A percentile compares a stretch with the other conserved stretches of the same genome.
phyloP scores from a whole-genome alignment of 2,797 vertebrate genomes.

The Aeoliscus strigatus region DNA sequence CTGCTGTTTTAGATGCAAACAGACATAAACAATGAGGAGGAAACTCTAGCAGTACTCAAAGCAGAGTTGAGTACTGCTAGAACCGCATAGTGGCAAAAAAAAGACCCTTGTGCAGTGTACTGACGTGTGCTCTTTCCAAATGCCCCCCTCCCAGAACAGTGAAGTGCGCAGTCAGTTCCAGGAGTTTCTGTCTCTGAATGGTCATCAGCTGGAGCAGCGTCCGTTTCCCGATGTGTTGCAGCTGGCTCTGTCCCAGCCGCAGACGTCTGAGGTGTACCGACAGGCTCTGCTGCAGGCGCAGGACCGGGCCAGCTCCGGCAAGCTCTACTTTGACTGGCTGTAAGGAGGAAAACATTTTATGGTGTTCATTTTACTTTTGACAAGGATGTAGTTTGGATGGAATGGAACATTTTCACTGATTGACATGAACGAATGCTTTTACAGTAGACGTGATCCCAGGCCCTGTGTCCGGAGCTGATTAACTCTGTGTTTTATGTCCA shows the following conservation, averaged over 20 bases:
- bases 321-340: slow-evolving; percentile 91
- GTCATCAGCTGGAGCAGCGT: slow-evolving; percentile 88
- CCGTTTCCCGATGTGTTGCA: slow-evolving; percentile 91
- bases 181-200: slow-evolving; percentile 93
- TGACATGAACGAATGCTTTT: too few relatives aligned
- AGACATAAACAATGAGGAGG: too few relatives aligned
- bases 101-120: too few relatives aligned
- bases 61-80: too few relatives aligned
- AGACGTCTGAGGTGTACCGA: slow-evolving; percentile 84
- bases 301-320: slow-evolving; percentile 65
- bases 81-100: too few relatives aligned
- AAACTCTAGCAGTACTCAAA: too few relatives aligned
- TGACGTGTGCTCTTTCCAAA: not conserved
- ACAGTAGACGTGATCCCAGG: too few relatives aligned
- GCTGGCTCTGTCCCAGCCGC: slow-evolving; percentile 87
- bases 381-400: too few relatives aligned
- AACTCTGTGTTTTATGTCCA: slow-evolving; percentile 45
- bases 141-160: slow-evolving; percentile 73
- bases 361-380: too few relatives aligned
- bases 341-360: slow-evolving; percentile 64
- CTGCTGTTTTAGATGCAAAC: too few relatives aligned
- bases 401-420: too few relatives aligned
- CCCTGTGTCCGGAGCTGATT: not conserved
- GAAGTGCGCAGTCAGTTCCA: slow-evolving; percentile 89
- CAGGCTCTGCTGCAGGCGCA: slow-evolving; percentile 83